These are phyloP conservation scores for Neoscelio sp. DNA, from an alignment of 2,888 invertebrate species.

Conservation along the genomic window DNA sequence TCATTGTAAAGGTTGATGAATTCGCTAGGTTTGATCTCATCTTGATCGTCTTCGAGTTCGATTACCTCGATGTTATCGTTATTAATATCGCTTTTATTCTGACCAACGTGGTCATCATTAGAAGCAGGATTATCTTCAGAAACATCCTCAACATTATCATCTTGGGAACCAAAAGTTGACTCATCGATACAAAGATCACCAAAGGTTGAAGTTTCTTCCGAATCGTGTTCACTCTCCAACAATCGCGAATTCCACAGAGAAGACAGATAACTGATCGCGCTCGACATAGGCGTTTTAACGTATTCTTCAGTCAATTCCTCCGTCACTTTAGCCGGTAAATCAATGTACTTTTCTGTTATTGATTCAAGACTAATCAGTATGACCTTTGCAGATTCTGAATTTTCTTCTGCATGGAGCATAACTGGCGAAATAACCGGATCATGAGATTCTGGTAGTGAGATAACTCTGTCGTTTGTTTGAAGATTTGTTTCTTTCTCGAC, in stretches of 20 bases:
- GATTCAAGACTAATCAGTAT: constrained; percentile 54
- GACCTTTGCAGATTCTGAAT: constrained; percentile 41
- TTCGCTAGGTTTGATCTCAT: not conserved
- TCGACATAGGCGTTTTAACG: constrained; percentile 37
- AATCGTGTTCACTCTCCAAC: not conserved
- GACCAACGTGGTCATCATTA: not conserved
- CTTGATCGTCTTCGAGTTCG: not conserved
- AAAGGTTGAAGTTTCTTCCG: not conserved
- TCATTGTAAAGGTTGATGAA: constrained; percentile 34
- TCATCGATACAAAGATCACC: constrained; percentile 10
- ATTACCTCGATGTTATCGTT: not conserved
- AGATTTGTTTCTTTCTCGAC: too few species aligned
- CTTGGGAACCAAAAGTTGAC: constrained; percentile 1
- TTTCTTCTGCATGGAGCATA: not conserved
- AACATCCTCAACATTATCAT: too few species aligned
- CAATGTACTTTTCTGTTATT: constrained; percentile 23
- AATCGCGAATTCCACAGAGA: constrained; percentile 42
- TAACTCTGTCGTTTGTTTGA: too few species aligned
- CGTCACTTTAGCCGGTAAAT: constrained; percentile 39
- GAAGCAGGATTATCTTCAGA: not conserved
- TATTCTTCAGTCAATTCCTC: constrained; percentile 49
- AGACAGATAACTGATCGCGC: constrained; percentile 39
- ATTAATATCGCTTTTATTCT: not conserved
- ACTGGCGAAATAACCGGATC: not conserved
- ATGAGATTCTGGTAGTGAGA: too few species aligned